Evolutionary conservation across 2,888 invertebrate genomes (phyloP), one percentile per base, ranked within the genome.

Genomic region (Agrenia bidenticulata): DNA sequence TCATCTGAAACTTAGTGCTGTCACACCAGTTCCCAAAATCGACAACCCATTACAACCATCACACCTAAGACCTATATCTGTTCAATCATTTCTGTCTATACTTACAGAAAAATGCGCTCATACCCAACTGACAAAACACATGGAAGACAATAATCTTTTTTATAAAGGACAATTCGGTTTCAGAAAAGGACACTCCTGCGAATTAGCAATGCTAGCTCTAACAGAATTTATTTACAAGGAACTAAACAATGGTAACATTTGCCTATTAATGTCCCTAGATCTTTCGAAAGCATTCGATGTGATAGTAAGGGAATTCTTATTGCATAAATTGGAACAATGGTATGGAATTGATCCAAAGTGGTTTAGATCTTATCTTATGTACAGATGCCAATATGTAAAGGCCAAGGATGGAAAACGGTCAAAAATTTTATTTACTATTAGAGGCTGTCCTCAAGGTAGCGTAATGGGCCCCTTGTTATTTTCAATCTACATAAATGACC

Each of bases 221-320:
- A 61, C 64, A 51, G 70, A 70, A 19, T 41, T 11, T 5, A 24
- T 70, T 1, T 70, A 63, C 21, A 50, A 54, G 13, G n/a, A 59
- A 19, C 23, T 67, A n/a, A 54, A 64, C 49, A 13, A 54, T 4
- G 60, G 45, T 4, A 59, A 64, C 7, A 42, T 69, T 1, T 64
- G 66, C 26, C 51, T 69, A 15, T 7, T 69, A 0, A 15, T 64
- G 0, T 24, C 64, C 17, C 42, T 66, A 1, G 69, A 69, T 50
- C 15, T 69, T n/a, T 15, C 60, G 7, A 64, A 65, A 41, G 69
- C 69, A 0, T 69, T 66, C 55, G 70, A 67, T 23, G 26, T 23
- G 4, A 21, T 61, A 0, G 32, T 62, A 24, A n/a, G 59, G 1
- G 59, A 69, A 11, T 27, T 61, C 21, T 24, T 66, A 15, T 9